Conservation (phyloP, 2,888 invertebrate genomes). For the Lasius platythorax region DNA sequence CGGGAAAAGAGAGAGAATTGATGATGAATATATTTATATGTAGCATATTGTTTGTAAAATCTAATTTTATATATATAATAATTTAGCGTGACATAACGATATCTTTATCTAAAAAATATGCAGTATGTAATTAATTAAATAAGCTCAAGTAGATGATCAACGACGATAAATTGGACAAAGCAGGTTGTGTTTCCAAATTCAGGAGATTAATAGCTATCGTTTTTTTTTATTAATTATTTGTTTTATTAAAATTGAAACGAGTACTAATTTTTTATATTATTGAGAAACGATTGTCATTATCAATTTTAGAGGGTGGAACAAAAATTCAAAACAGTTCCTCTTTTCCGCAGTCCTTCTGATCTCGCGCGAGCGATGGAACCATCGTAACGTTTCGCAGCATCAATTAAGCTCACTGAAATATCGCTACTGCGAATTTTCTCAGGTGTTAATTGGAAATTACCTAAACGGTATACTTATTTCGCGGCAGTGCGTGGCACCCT, state of each 20-base stretch:
- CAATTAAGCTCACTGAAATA: slow-evolving; percentile 36
- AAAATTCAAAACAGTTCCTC: background rate
- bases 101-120: background rate
- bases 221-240: background rate
- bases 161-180: no score
- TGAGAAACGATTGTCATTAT: background rate
- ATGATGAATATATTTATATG: background rate
- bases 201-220: background rate
- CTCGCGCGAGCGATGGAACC: slow-evolving; percentile 11
- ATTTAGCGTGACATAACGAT: background rate
- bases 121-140: background rate
- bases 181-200: background rate
- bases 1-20: no score
- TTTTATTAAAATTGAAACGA: background rate
- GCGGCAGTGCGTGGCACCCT: background rate
- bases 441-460: slow-evolving; percentile 13
- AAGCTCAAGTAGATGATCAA: background rate
- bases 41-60: background rate
- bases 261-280: background rate
- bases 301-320: background rate
- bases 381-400: slow-evolving; percentile 1
- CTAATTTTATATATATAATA: background rate
- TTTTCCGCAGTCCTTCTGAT: background rate
- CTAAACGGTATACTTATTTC: background rate
- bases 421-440: slow-evolving; percentile 30